These are phyloP conservation scores for Momotus momota DNA, from an alignment of 2,797 vertebrate genomes.

Conservation along the genomic window DNA sequence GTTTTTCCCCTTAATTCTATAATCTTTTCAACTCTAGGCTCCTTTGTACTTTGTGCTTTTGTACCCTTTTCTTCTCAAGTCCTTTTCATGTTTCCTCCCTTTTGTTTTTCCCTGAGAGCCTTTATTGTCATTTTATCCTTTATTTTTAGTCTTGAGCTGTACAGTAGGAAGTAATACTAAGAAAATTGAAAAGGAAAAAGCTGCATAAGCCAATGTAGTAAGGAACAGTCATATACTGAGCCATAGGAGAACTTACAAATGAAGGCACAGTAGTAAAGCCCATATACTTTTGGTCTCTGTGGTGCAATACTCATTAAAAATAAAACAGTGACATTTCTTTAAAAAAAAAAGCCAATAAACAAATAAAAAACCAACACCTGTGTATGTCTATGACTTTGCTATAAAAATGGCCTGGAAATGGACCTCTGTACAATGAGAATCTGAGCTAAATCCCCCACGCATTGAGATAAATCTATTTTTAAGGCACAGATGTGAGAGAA, in stretches of 20 bases:
- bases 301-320: conserved; percentile 59
- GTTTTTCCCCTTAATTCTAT: conserved; percentile 68
- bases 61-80: conserved; percentile 71
- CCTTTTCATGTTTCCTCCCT: conserved; percentile 75
- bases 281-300: conserved; percentile 14
- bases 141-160: conserved; percentile 66
- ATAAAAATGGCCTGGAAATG: conserved; percentile 48
- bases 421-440: conserved; percentile 17
- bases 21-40: conserved; percentile 71
- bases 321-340: conserved; percentile 61
- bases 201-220: neutral
- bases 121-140: conserved; percentile 75
- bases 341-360: conserved; percentile 7
- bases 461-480: conserved; percentile 69
- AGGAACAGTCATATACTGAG: conserved; percentile 29
- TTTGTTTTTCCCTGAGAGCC: conserved; percentile 74
- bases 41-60: conserved; percentile 73
- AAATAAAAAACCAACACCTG: conserved; percentile 8
- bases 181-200: conserved; percentile 62
- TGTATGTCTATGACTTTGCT: conserved; percentile 34
- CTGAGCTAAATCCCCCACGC: conserved; percentile 24
- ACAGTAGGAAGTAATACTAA: conserved; percentile 66
- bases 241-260: conserved; percentile 53
- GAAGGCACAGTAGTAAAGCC: conserved; percentile 14
- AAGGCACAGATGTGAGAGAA: conserved; percentile 48